Conservation (phyloP, 2,113 vertebrate species). For the Gasterosteus aculeatus region DNA sequence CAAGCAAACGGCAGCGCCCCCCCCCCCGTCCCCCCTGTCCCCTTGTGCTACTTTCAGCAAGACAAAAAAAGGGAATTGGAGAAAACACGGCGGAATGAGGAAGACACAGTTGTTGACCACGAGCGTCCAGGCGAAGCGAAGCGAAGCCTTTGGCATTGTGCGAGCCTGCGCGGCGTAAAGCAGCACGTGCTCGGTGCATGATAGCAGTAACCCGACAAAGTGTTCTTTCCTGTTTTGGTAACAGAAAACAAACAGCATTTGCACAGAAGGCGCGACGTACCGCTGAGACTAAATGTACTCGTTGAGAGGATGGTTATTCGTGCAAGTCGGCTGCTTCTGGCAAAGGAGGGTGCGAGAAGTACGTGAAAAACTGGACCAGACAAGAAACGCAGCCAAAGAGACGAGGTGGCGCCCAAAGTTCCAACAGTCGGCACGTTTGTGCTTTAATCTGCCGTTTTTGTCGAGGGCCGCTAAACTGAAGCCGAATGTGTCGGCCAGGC, state of each 20-base stretch:
- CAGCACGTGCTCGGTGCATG: slow-evolving; percentile 17
- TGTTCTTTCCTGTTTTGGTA: slow-evolving; percentile 30
- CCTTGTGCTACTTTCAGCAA: slow-evolving; percentile 53
- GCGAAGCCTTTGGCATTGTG: slow-evolving; percentile 23
- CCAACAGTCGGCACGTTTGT: slow-evolving; percentile 1
- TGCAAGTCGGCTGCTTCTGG: background rate
- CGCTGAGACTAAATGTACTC: background rate
- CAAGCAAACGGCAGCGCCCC: slow-evolving; percentile 20
- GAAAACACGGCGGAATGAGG: slow-evolving; percentile 53
- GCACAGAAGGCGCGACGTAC: background rate
- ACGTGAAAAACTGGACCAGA: slow-evolving; percentile 12
- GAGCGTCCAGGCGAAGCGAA: slow-evolving; percentile 25
- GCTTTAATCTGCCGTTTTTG: background rate
- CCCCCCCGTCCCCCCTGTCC: slow-evolving; percentile 22
- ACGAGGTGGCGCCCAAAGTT: background rate
- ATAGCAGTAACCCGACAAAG: slow-evolving; percentile 26
- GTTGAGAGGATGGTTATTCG: slow-evolving; percentile 1
- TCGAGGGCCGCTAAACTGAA: slow-evolving; percentile 10
- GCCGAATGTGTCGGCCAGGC: slow-evolving; percentile 18
- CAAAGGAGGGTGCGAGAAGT: background rate
- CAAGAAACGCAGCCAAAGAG: background rate
- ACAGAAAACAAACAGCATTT: background rate
- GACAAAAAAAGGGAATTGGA: slow-evolving; percentile 43
- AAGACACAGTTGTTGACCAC: slow-evolving; percentile 43
- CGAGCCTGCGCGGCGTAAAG: slow-evolving; percentile 16